Conservation (phyloP, 2,797 vertebrate species). For the Sciaenops ocellatus region DNA sequence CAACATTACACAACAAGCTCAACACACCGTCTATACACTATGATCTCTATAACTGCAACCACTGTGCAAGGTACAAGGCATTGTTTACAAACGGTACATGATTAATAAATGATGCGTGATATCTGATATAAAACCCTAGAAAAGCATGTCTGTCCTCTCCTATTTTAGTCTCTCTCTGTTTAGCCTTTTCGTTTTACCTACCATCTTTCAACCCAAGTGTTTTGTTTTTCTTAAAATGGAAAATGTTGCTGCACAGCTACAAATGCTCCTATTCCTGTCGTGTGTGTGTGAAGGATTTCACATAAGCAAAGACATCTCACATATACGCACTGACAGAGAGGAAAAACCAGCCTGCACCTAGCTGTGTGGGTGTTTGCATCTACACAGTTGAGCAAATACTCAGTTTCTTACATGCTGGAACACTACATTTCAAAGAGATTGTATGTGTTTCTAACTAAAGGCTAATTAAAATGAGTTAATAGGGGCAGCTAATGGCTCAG, state of each 20-base stretch:
- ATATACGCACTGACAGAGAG: slow-evolving; percentile 11
- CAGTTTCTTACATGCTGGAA: not conserved
- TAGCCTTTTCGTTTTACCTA: not conserved
- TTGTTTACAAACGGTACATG: not conserved
- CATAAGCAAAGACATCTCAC: slow-evolving; percentile 19
- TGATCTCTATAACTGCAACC: slow-evolving; percentile 14
- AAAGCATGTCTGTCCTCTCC: not conserved
- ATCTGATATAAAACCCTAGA: not conserved
- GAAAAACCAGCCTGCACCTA: slow-evolving; percentile 4
- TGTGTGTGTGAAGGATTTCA: slow-evolving; percentile 20
- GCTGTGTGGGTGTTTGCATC: slow-evolving; percentile 35
- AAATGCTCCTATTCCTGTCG: slow-evolving; percentile 16
- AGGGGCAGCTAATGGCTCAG: slow-evolving; percentile 29
- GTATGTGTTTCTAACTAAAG: slow-evolving; percentile 20
- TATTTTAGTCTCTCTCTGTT: not conserved
- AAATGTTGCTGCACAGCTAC: slow-evolving; percentile 18
- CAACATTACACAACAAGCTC: not conserved
- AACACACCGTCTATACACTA: slow-evolving; percentile 1
- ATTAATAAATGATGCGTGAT: not conserved
- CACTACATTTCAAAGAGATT: slow-evolving; percentile 2
- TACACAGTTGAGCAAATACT: slow-evolving; percentile 16
- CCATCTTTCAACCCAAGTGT: not conserved
- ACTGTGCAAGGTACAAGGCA: not conserved
- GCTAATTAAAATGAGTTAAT: slow-evolving; percentile 43
- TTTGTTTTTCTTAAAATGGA: slow-evolving; percentile 31